Base-by-base conservation (phyloP, 2,113 vertebrate species). In the Tylochromis polylepis region DNA sequence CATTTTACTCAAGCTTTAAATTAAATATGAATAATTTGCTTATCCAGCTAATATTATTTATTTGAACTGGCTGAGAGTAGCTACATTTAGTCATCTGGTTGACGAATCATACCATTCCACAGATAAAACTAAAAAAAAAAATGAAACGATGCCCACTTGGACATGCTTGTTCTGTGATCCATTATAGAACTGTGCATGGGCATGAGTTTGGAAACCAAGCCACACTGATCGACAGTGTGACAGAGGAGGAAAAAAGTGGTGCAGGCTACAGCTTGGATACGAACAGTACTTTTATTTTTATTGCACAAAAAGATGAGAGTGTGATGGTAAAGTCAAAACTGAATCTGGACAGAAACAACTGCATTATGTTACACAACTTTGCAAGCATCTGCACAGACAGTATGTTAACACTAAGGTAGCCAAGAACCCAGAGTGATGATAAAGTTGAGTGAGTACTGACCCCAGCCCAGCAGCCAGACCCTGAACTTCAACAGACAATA, bases 111-210 rank as follows among this genome's bases (percentile, higher is more conserved):
- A 3, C 6, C 0, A 0, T 51, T 29, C 10, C 24, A 18, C 70
- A 75, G 24, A 29, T 51, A 8, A 75, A 75, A 49, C 31, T 34
- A n/a, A 24, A 36, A 11, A 22, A n/a, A 24, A 4, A 18, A 3
- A 14, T 0, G 1, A 14, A 65, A 38, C n/a, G 67, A 41, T 84
- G 60, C 34, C 43, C 60, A 49, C 34, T 81, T 51, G n/a, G 24
- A 70, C 57, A 77, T 29, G 65, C 79, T 49, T 91, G 49, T 79
- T 84, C 84, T 86, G 31, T 84, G 59, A 82, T 81, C 81, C 84
- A 90, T 85, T 60, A 79, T 60, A 89, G 29, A 84, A n/a, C 18
- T 11, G 56, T 89, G 84, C 10, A 49, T 89, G 56, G 90, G 80
- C 60, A 16, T 9, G 20, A 5, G 62, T 81, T 82, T 87, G 82